These are phyloP conservation scores for Cheirogaleus medius DNA, from an alignment of 2,113 vertebrate genomes.

Conservation along the genomic window DNA sequence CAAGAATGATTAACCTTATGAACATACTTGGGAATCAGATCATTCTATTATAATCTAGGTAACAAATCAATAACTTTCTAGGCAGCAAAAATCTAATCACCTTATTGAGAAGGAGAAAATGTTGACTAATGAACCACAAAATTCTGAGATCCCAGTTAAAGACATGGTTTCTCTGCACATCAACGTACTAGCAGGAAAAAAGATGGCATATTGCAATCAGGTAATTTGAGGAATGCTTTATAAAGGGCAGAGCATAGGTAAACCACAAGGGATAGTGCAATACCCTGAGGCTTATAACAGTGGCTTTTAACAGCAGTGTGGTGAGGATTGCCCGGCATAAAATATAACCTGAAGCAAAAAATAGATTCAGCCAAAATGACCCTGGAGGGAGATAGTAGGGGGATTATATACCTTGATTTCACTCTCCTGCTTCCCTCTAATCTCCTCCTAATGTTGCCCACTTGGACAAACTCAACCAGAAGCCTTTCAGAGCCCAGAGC, in stretches of 20 bases:
- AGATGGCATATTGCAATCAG: background rate
- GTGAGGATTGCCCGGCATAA: background rate
- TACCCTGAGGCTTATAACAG: background rate
- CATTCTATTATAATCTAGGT: background rate
- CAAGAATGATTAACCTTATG: background rate
- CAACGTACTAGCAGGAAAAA: background rate
- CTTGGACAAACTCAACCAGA: background rate
- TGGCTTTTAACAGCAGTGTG: background rate
- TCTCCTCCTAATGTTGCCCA: background rate
- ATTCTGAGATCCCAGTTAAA: background rate
- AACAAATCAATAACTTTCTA: background rate
- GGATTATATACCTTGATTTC: background rate
- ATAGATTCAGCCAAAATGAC: background rate
- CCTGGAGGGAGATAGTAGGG: background rate
- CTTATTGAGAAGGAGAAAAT: background rate
- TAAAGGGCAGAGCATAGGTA: background rate
- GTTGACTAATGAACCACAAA: background rate
- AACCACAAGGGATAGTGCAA: background rate
- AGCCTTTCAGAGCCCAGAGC: background rate
- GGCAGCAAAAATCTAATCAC: background rate
- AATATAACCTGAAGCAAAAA: background rate
- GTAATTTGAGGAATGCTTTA: constrained; percentile 13
- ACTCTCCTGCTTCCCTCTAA: background rate
- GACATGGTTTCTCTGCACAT: background rate
- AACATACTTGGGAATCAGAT: background rate